phyloP scores from a whole-genome alignment of 2,797 vertebrate species.

The Falco concolor region DNA sequence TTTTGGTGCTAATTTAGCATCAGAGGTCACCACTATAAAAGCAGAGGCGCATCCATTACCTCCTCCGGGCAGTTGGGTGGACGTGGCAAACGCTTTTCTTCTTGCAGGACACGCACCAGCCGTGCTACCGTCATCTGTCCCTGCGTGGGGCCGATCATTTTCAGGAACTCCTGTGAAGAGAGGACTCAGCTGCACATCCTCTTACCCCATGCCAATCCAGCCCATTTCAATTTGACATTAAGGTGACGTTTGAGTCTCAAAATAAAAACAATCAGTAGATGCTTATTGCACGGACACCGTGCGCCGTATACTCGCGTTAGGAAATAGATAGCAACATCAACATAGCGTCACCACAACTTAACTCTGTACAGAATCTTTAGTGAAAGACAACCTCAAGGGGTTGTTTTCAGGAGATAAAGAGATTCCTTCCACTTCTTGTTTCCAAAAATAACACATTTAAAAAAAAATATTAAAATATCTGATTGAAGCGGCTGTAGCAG shows the following conservation, averaged over 20 bases:
- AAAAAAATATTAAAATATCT: fast-evolving
- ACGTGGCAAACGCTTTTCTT: slow-evolving; percentile 84
- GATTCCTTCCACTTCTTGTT: too few relatives aligned
- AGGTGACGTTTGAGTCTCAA: not conserved
- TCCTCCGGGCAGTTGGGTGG: slow-evolving; percentile 82
- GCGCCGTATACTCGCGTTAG: fast-evolving
- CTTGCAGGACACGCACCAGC: slow-evolving; percentile 83
- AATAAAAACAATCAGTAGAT: not conserved
- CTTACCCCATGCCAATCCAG: fast-evolving
- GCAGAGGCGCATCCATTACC: slow-evolving; percentile 43
- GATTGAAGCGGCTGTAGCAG: not conserved
- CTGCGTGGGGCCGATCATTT: slow-evolving; percentile 87
- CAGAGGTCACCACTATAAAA: fast-evolving
- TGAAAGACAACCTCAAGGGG: fast-evolving
- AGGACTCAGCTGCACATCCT: not conserved
- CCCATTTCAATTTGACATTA: fast-evolving
- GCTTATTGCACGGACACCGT: fast-evolving
- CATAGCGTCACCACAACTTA: not conserved
- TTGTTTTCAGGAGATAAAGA: too few relatives aligned
- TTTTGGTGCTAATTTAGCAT: not conserved
- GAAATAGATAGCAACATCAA: fast-evolving
- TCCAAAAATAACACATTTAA: fast-evolving
- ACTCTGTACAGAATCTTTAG: not conserved
- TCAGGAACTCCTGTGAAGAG: slow-evolving; percentile 82
- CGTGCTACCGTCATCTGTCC: slow-evolving; percentile 94